These are phyloP conservation scores for Achroia grisella DNA, from an alignment of 1,140 invertebrate species.

Conservation along the genomic window DNA sequence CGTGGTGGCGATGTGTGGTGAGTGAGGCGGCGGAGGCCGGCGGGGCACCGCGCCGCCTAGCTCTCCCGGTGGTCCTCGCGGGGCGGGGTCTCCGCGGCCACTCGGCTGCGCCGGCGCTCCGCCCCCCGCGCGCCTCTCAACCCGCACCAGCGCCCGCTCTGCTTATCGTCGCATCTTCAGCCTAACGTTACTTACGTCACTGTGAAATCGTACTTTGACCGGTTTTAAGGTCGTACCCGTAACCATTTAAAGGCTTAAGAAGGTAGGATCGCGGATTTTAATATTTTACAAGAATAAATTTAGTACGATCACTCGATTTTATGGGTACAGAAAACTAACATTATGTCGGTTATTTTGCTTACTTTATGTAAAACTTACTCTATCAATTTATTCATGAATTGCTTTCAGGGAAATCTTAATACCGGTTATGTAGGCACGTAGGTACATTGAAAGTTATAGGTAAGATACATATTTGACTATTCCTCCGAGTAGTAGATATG, in stretches of 20 bases:
- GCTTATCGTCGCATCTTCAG: conserved; percentile 63
- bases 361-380: too few relatives aligned
- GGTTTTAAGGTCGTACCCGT: conserved; percentile 41
- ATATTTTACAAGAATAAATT: background rate
- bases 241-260: conserved; percentile 9
- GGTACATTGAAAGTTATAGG: too few relatives aligned
- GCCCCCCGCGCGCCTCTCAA: conserved; percentile 20
- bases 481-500: too few relatives aligned
- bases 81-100: conserved; percentile 64
- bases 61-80: conserved; percentile 63
- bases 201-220: conserved; percentile 44
- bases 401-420: too few relatives aligned
- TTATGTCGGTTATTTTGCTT: too few relatives aligned
- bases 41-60: conserved; percentile 43
- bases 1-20: conserved; percentile 22
- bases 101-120: conserved; percentile 37
- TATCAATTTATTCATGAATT: too few relatives aligned
- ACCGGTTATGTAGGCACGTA: too few relatives aligned
- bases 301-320: too few relatives aligned
- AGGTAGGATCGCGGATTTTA: conserved; percentile 13
- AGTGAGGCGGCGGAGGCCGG: conserved; percentile 3
- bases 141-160: conserved; percentile 24
- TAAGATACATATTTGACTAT: too few relatives aligned
- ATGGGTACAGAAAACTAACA: too few relatives aligned
- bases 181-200: conserved; percentile 54